Evolutionary conservation across 1,140 invertebrate species (phyloP).

Genomic region (Akabosia matsudoensis): DNA sequence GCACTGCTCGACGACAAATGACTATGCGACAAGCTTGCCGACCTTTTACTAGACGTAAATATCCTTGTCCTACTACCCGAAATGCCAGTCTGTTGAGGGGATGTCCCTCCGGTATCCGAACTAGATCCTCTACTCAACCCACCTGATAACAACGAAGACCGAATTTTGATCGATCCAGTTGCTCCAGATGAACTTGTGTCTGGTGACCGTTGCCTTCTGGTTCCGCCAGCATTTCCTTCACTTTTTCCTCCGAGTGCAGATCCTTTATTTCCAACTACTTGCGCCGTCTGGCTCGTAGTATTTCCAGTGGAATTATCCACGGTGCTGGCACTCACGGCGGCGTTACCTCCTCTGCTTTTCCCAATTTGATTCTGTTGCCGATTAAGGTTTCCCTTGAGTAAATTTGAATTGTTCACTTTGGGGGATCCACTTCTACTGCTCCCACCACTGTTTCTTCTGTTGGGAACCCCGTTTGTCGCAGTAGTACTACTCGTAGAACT

Average conservation of each 20-base stretch:
- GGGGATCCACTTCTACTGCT: neutral
- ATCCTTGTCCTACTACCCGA: slow-evolving; percentile 24
- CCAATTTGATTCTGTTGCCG: neutral
- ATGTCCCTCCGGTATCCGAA: slow-evolving; percentile 9
- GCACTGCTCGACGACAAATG: neutral
- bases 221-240: slow-evolving; percentile 3
- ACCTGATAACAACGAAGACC: neutral
- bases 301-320: neutral
- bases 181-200: neutral
- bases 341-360: neutral
- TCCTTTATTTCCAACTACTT: neutral
- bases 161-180: neutral
- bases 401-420: neutral
- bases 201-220: neutral
- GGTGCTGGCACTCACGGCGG: neutral
- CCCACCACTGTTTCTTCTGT: neutral
- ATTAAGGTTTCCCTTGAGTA: slow-evolving; percentile 2
- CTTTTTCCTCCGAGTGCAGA: neutral
- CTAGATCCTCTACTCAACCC: slow-evolving; percentile 11
- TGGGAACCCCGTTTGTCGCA: neutral
- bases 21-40: slow-evolving; percentile 28
- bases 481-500: neutral
- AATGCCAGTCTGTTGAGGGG: neutral
- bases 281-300: neutral
- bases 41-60: slow-evolving; percentile 36